Evolutionary conservation across 2,113 vertebrate genomes (phyloP).

Genomic region (Pterophyllum scalare): DNA sequence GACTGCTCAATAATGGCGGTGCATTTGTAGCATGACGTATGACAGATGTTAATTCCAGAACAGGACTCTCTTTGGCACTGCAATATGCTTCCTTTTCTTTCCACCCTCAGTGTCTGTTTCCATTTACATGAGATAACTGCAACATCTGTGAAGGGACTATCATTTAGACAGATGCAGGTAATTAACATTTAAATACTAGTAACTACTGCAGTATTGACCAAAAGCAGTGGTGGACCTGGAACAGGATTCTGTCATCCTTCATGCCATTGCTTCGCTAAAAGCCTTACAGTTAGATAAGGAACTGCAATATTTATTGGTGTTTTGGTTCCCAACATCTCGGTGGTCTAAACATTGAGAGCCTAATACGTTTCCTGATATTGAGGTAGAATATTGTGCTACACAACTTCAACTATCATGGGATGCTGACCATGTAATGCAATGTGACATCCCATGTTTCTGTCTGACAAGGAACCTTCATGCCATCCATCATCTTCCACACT

Average conservation of each 20-base stretch:
- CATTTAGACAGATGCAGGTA: constrained; percentile 3
- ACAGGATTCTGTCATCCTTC: background rate
- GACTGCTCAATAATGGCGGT: background rate
- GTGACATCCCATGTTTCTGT: background rate
- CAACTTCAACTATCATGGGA: background rate
- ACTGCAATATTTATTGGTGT: background rate
- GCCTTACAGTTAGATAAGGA: background rate
- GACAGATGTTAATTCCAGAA: constrained; percentile 10
- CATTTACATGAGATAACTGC: background rate
- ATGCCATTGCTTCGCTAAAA: background rate
- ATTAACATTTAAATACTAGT: constrained; percentile 6
- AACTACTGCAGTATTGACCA: constrained; percentile 10
- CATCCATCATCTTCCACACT: background rate
- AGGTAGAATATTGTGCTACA: background rate
- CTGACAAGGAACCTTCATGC: background rate
- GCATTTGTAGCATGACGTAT: background rate
- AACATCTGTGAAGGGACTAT: background rate
- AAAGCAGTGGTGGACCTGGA: background rate
- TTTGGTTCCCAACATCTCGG: background rate
- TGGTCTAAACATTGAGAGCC: background rate
- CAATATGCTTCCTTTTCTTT: background rate
- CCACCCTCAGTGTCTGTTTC: background rate
- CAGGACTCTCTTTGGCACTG: background rate
- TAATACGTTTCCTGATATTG: background rate
- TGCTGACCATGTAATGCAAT: background rate